Conservation (phyloP, 2,113 vertebrate species). For the Atherinomorus stipes region DNA sequence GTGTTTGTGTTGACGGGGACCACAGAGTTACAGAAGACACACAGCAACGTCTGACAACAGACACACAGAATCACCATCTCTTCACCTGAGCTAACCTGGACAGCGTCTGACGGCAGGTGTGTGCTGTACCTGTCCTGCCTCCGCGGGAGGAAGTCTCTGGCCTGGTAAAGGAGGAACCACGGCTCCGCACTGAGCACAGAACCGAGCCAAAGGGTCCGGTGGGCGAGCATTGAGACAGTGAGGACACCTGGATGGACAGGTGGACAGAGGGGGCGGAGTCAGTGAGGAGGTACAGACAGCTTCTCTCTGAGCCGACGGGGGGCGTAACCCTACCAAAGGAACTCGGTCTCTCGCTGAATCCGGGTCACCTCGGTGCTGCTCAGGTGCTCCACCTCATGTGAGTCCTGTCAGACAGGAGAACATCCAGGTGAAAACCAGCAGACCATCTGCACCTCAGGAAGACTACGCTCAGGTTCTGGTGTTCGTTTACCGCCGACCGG, state of each 20-base stretch:
- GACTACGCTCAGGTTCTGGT: background rate
- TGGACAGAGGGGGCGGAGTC: background rate
- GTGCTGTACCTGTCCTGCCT: constrained; percentile 85
- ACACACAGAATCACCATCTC: background rate
- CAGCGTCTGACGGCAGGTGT: background rate
- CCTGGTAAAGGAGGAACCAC: constrained; percentile 81
- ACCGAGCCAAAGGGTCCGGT: constrained; percentile 88
- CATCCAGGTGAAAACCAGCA: background rate
- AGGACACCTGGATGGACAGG: constrained; percentile 81
- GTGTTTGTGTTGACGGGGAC: constrained; percentile 86
- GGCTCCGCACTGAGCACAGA: constrained; percentile 91
- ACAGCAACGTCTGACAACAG: constrained; percentile 82
- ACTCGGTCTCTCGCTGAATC: constrained; percentile 82
- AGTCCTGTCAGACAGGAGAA: constrained; percentile 66
- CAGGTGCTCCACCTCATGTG: constrained; percentile 72
- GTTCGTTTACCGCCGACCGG: constrained; percentile 65
- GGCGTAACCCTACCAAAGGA: constrained; percentile 91
- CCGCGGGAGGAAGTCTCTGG: constrained; percentile 80
- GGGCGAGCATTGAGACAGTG: constrained; percentile 83
- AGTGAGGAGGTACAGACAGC: background rate
- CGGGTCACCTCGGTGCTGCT: constrained; percentile 77
- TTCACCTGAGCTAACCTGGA: background rate
- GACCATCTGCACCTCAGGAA: no score
- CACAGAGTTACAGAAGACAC: constrained; percentile 84
- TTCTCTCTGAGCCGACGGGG: no score